These are phyloP conservation scores for Grus americana DNA, from an alignment of 2,113 vertebrate species.

Conservation along the genomic window DNA sequence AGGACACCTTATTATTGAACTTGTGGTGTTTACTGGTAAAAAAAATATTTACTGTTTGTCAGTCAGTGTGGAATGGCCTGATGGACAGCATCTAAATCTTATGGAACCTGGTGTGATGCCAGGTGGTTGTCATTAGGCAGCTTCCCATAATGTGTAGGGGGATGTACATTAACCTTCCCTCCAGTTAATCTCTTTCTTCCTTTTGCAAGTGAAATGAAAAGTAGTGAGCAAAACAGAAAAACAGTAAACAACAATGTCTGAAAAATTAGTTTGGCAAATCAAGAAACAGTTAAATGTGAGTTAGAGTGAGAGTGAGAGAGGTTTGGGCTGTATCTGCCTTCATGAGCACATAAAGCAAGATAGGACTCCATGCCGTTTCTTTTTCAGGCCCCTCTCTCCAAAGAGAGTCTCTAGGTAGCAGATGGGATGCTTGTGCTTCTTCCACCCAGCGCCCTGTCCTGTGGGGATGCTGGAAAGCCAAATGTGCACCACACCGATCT, in stretches of 20 bases:
- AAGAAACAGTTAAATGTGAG: neutral
- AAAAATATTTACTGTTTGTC: neutral
- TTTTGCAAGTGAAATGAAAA: neutral
- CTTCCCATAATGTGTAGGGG: neutral
- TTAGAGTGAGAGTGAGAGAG: neutral
- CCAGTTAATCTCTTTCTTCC: neutral
- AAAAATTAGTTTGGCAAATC: neutral
- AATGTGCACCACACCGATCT: neutral
- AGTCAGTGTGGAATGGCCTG: neutral
- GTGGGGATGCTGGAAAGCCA: fast-evolving
- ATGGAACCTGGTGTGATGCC: neutral
- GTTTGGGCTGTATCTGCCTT: neutral
- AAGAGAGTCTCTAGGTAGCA: neutral
- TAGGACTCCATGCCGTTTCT: neutral
- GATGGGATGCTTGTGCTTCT: neutral
- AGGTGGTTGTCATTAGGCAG: neutral
- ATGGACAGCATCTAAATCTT: neutral
- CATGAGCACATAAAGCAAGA: neutral
- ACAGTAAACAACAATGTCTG: neutral
- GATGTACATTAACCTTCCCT: neutral
- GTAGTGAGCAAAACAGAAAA: neutral
- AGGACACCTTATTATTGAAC: neutral
- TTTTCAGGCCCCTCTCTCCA: neutral
- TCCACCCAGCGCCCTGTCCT: neutral
- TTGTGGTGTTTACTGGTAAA: neutral